Evolutionary conservation across 2,113 vertebrate species (phyloP).

Genomic region (Parotia lawesii): DNA sequence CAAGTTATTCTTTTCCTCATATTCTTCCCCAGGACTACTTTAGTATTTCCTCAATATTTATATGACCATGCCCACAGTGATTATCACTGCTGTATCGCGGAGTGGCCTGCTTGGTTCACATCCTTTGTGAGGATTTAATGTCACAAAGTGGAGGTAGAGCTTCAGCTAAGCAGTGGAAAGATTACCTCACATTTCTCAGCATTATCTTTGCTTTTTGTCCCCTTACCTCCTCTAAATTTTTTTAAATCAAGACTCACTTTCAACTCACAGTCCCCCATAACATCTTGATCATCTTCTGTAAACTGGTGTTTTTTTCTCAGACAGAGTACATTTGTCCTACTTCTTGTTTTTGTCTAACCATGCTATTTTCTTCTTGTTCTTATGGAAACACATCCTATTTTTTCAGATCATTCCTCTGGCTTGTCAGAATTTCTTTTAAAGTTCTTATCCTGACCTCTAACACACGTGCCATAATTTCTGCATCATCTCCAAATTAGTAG

Average conservation of each 20-base stretch:
- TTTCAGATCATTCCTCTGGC: neutral
- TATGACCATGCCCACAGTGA: neutral
- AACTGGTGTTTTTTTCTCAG: neutral
- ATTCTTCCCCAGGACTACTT: neutral
- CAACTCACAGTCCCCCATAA: neutral
- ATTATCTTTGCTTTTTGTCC: neutral
- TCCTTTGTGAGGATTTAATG: neutral
- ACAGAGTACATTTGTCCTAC: neutral
- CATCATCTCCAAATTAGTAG: neutral
- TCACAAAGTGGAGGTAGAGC: neutral
- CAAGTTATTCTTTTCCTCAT: neutral
- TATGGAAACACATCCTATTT: neutral
- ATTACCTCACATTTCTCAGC: neutral
- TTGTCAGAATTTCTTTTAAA: neutral
- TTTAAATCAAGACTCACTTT: neutral
- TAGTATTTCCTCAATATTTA: neutral
- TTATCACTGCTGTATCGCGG: neutral
- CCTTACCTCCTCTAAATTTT: neutral
- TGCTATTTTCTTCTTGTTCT: neutral
- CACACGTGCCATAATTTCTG: neutral
- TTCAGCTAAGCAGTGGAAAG: neutral
- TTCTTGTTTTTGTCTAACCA: neutral
- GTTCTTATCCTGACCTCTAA: neutral
- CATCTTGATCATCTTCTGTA: rapidly evolving
- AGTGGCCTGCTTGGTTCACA: neutral